These are phyloP conservation scores for Plebejus anna DNA, from an alignment of 2,888 invertebrate genomes.

Conservation along the genomic window DNA sequence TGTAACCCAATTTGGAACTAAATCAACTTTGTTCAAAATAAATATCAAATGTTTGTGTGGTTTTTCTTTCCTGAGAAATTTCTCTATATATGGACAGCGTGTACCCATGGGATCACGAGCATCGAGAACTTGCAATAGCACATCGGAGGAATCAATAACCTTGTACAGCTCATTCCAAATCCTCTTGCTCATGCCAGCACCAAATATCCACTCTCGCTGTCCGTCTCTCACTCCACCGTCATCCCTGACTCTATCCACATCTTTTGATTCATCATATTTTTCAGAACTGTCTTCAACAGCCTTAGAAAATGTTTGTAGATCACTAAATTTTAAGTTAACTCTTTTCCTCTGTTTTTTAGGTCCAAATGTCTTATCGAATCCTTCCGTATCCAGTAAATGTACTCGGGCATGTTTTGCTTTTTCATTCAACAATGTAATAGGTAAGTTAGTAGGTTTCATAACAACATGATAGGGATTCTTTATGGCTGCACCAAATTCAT, in stretches of 20 bases:
- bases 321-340: conserved; percentile 88
- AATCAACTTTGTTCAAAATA: conserved; percentile 96
- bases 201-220: conserved; percentile 95
- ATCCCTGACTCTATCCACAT: conserved; percentile 90
- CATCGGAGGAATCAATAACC: conserved; percentile 99
- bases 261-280: conserved; percentile 90
- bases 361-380: conserved; percentile 96
- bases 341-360: conserved; percentile 95
- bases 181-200: conserved; percentile 96
- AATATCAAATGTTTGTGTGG: conserved; percentile 98
- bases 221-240: conserved; percentile 89
- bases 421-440: conserved; percentile 96
- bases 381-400: conserved; percentile 97
- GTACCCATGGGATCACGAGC: conserved; percentile 99
- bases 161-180: conserved; percentile 99
- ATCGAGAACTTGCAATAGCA: conserved; percentile 96
- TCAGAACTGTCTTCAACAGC: conserved; percentile 85
- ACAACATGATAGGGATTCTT: conserved; percentile 98
- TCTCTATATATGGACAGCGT: conserved; percentile 94
- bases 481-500: conserved; percentile 95
- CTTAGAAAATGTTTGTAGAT: conserved; percentile 88
- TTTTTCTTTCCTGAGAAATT: conserved; percentile 95
- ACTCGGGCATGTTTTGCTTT: conserved; percentile 93
- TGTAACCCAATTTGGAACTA: conserved; percentile 99
- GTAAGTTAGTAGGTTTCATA: conserved; percentile 97